phyloP scores from a whole-genome alignment of 2,797 vertebrate species.

The Phalanger gymnotis region DNA sequence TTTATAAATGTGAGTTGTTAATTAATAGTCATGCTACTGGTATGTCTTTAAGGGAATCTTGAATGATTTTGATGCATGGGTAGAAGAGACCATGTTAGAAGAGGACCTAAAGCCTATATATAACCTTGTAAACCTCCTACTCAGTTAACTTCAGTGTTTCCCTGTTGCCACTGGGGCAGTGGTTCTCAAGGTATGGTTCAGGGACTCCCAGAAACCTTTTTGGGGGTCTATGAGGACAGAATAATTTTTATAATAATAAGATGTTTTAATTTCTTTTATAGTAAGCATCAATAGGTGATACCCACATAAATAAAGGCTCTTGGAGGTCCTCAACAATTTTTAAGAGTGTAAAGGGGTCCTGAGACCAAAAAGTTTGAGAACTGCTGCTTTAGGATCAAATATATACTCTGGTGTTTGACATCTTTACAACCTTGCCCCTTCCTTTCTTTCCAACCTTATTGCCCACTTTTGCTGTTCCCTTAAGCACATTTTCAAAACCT shows the following conservation, averaged over 20 bases:
- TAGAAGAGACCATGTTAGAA: background rate
- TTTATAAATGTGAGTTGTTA: background rate
- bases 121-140: background rate
- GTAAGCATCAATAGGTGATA: background rate
- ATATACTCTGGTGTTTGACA: background rate
- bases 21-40: background rate
- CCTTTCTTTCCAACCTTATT: background rate
- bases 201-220: background rate
- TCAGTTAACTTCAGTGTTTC: background rate
- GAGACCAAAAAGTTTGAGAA: background rate
- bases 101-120: background rate
- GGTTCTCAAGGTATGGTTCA: background rate
- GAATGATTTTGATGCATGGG: background rate
- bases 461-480: background rate
- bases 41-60: background rate
- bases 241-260: background rate
- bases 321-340: background rate
- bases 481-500: background rate
- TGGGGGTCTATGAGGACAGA: background rate
- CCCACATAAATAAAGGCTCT: background rate
- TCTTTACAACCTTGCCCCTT: background rate
- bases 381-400: background rate
- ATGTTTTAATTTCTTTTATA: background rate
- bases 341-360: background rate
- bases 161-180: background rate